Conservation (phyloP, 2,888 invertebrate genomes). For the Leptinotarsa haldemani region DNA sequence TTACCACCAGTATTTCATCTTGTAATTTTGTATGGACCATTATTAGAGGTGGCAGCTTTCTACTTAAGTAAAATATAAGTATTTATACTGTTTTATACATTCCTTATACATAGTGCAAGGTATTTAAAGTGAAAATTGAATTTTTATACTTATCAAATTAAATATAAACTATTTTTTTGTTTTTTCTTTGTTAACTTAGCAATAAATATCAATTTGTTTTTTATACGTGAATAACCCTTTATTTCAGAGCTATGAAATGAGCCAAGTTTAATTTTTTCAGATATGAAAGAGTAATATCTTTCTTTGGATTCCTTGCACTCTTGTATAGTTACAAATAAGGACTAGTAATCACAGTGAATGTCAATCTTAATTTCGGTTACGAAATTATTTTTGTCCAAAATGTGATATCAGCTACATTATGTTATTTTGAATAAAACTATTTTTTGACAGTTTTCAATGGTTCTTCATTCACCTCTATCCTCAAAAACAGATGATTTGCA, state of each 20-base stretch:
- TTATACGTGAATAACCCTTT: too few species aligned
- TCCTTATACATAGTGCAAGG: neutral
- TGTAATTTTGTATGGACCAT: conserved; percentile 14
- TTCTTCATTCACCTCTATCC: neutral
- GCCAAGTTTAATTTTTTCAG: too few species aligned
- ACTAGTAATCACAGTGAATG: conserved; percentile 10
- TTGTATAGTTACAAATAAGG: neutral
- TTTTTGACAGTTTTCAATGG: conserved; percentile 22
- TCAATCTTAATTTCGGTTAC: conserved; percentile 4
- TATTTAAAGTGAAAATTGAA: neutral
- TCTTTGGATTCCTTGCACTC: too few species aligned
- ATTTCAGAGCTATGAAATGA: too few species aligned
- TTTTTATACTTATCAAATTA: neutral
- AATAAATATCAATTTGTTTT: too few species aligned
- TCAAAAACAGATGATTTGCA: neutral
- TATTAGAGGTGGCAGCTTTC: conserved; percentile 10
- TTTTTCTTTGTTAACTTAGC: too few species aligned
- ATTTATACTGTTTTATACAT: conserved; percentile 11
- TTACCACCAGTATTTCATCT: conserved; percentile 1
- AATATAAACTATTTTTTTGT: too few species aligned
- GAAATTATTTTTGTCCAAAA: conserved; percentile 25
- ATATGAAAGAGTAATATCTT: too few species aligned
- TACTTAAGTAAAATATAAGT: conserved; percentile 4
- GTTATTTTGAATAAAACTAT: conserved; percentile 32
- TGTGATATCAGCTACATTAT: conserved; percentile 34